phyloP scores from a whole-genome alignment of 2,797 vertebrate genomes.

The Cuniculus paca region DNA sequence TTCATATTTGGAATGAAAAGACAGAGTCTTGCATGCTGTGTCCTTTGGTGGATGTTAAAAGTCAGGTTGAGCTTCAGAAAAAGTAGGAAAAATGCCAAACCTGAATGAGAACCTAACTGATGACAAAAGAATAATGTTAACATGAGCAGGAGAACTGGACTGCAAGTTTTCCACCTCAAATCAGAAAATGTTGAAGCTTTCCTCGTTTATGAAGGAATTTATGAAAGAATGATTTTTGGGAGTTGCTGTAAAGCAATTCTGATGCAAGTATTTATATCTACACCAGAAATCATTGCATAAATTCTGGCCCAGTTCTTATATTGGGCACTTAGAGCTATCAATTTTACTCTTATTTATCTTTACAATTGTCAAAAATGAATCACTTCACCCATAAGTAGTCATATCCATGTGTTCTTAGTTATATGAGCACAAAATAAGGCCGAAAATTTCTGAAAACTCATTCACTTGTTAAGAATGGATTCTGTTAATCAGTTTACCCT shows the following conservation, averaged over 20 bases:
- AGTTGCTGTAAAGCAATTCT: not conserved
- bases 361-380: not conserved
- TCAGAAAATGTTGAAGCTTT: not conserved
- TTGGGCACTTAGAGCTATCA: not conserved
- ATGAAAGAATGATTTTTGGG: not conserved
- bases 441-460: not conserved
- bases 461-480: not conserved
- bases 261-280: not conserved
- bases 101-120: not conserved
- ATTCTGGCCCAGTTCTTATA: not conserved
- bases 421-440: not conserved
- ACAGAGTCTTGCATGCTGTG: not conserved
- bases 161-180: slow-evolving; percentile 21
- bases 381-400: not conserved
- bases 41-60: not conserved
- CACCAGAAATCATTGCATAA: not conserved
- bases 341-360: not conserved
- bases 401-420: not conserved
- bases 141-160: not conserved
- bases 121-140: not conserved
- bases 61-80: not conserved
- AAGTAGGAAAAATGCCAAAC: not conserved
- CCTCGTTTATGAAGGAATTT: not conserved
- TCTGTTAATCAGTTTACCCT: not conserved
- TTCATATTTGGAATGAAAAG: not conserved